Base-by-base conservation (phyloP, 2,797 vertebrate species). In the Hoplostethus atlanticus region DNA sequence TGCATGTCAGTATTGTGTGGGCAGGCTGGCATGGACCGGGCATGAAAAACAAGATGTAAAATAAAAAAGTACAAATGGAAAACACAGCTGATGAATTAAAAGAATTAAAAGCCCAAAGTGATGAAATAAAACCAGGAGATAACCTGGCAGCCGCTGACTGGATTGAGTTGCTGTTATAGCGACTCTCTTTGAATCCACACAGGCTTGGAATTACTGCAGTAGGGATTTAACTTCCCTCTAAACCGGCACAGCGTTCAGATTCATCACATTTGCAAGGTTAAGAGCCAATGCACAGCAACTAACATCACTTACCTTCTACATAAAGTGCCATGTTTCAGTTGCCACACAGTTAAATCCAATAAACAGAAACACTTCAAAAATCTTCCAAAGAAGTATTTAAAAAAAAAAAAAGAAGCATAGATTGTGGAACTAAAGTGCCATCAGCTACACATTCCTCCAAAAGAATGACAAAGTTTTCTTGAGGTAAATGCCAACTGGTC, bases 261-360 rank as follows among this genome's bases (percentile, higher is more conserved):
- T 7, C 21, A 30, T 15, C 11, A 28, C 0, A 60, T 11, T 2
- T 6, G 25, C 42, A 13, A 59, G 3, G 6, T 5, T 17, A 9
- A 52, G 38, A 50, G 10, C 8, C 9, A 38, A 38, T 38, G 36
- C 36, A 10, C 38, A 40, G 38, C 10, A 8, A 8, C 28, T 28
- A 28, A 40, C 44, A 62, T 16, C 36, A 87, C 94, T 94, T 87
- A 95, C 94, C 90, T 91, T 91, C 72, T 21, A 92, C 21, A 67
- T 86, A 91, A 82, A 89, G 67, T 78, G 80, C 61, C 91, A 93
- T 91, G 31, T 68, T 79, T 34, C 12, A 68, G 48, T 54, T 66
- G 51, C 54, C 25, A 68, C 36, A 21, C 3, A 16, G 5, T 36
- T 50, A 30, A 62, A 68, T 73, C 70, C 55, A 34, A 67, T 50